Base-by-base conservation (phyloP, 2,888 invertebrate genomes). In the Pyrgus malvae region DNA sequence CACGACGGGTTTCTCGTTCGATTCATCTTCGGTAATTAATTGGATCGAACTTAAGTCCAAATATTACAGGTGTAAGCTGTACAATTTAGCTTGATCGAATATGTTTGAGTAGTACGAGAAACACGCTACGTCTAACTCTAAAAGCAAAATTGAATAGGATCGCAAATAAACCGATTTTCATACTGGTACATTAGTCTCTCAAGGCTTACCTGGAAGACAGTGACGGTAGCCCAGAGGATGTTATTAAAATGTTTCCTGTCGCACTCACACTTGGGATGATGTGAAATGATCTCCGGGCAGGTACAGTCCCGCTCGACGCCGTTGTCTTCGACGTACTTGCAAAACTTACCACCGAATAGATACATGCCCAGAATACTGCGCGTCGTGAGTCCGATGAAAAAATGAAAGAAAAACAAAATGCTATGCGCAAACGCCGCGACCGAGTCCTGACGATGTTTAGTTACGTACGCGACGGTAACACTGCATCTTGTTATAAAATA, bases 321-420 rank as follows among this genome's bases (percentile, higher is more conserved):
- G 83, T 92, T 92, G 86, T 95, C 95, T 92, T 97, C 96, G 92
- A 94, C 93, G 93, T 94, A 96, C 94, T 97, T 97, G 96, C 98
- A 98, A 97, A 98, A 98, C 95, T 98, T 98, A 95, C 98, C 98
- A 92, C 98, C 98, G 93, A 98, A 98, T 92, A 98, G 96, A 94
- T 97, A 97, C 98, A 98, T 98, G 93, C 98, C 98, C 93, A 98
- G 96, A 92, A 98, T 97, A 95, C 98, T 98, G 83, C 66, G 80
- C 71, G 78, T 76, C 78, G 83, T 59, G 64, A 57, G 64, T 58
- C 66, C 64, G 65, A 64, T 63, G 66, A 61, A 59, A 62, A 64
- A 82, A 86, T 87, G 88, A 79, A 77, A 83, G 83, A 90, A 90
- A 88, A 89, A 90, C 86, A 90, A 86, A 88, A 89, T 86, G 84